These are phyloP conservation scores for Pammene aurita DNA, from an alignment of 2,888 invertebrate genomes.

Conservation along the genomic window DNA sequence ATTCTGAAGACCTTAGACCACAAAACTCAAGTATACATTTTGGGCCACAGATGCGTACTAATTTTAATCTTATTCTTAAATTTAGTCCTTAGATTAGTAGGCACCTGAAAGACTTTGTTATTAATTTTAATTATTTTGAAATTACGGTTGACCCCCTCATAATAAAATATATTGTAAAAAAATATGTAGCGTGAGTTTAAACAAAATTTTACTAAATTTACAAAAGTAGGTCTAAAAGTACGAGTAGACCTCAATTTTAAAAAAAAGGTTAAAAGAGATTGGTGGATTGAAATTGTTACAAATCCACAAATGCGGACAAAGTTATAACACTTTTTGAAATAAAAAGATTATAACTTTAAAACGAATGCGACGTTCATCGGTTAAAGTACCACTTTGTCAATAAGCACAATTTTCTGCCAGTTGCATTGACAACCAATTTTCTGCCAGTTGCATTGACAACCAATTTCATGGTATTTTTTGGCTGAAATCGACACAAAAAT, in stretches of 20 bases:
- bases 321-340: background rate
- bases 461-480: background rate
- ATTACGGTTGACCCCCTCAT: constrained; percentile 9
- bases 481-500: background rate
- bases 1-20: background rate
- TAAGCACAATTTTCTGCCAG: background rate
- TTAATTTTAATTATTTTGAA: constrained; percentile 31
- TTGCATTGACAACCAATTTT: background rate
- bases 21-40: constrained; percentile 9
- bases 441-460: background rate
- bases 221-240: no score
- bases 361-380: background rate
- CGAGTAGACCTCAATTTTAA: no score
- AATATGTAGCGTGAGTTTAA: no score
- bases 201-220: no score
- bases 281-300: background rate
- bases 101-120: constrained; percentile 59
- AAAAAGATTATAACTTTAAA: background rate
- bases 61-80: constrained; percentile 34
- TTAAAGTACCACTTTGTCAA: background rate
- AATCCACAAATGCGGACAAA: background rate
- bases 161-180: background rate
- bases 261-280: background rate
- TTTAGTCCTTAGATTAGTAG: constrained; percentile 52
- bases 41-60: constrained; percentile 38